phyloP scores from a whole-genome alignment of 64 coral and sea anemone species.

The Porites australiensis region DNA sequence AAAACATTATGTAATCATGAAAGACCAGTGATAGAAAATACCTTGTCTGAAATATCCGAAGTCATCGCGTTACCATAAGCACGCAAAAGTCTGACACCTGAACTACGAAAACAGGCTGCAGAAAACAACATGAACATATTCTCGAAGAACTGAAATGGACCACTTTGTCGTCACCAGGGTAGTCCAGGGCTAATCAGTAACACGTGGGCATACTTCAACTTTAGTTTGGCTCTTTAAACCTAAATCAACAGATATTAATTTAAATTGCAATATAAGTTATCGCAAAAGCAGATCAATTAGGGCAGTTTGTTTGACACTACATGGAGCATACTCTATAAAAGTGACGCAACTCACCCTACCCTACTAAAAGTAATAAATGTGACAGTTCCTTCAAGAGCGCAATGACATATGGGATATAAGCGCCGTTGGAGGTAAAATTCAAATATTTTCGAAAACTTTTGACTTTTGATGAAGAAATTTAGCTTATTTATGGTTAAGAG shows the following conservation, averaged over 20 bases:
- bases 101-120: background rate
- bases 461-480: background rate
- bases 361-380: background rate
- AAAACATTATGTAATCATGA: background rate
- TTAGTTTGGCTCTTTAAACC: too few relatives aligned
- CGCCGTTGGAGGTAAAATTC: slow-evolving; percentile 53
- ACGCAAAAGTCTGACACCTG: background rate
- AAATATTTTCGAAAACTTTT: background rate
- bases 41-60: slow-evolving; percentile 9
- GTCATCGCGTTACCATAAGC: slow-evolving; percentile 10
- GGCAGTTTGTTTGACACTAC: too few relatives aligned
- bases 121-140: background rate
- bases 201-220: too few relatives aligned
- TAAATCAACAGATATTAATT: too few relatives aligned
- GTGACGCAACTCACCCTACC: slow-evolving; percentile 5
- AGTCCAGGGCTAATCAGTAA: background rate
- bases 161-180: background rate
- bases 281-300: too few relatives aligned
- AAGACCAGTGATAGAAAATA: background rate
- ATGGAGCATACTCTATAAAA: too few relatives aligned
- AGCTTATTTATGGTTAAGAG: background rate
- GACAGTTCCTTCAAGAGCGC: background rate
- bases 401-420: background rate
- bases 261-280: too few relatives aligned
- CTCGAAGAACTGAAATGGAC: too few relatives aligned